Evolutionary conservation across 2,113 vertebrate species (phyloP), one percentile per base, ranked within the genome.

Genomic region (Hippocampus comes): DNA sequence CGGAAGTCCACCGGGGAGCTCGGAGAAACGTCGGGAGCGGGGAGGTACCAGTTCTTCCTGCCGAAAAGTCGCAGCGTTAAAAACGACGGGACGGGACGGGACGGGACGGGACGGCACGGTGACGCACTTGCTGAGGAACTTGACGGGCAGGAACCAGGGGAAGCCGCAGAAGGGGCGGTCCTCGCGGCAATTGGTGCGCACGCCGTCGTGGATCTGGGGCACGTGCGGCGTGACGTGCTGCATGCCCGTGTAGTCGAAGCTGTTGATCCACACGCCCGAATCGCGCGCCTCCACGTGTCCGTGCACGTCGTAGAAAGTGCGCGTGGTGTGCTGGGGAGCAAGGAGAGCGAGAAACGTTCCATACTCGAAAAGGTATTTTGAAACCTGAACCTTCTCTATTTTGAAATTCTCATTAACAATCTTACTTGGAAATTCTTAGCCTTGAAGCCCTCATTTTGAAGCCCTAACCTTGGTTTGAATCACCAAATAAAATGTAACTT

Each of bases 11-110:
- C 14, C 0, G 94, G 93, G 14, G 88, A 91, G 86, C 83, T 90
- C 25, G 94, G 94, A 78, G 91, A 90, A 82, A 96, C 86, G 70
- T 93, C 89, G 41, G 94, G 78, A 41, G 94, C 95, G 30, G 96
- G 96, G 73, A 99, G 92, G 90, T 99, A 99, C 97, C 97, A 99
- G 87, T 94, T 97, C 89, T 97, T 99, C 88, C 96, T 98, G 71
- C 73, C 6, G 27, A 68, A 42, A 77, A 66, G 15, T 2, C 5
- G 2, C 15, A 12, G 20, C 9, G 10, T 73, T 14, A 56, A 30
- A 30, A 56, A 38, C 34, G 34, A 38, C 5, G 34, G 27, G 17
- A 12, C 14, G 12, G 17, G 25, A 4, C 14, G 12, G 17, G 25
- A 4, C 6, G n/a, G 25, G 8, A 20, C 2, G 38, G 34, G 20